Percentiles rank a stretch among this genome's conserved stretches.
These are phyloP conservation scores for Sylvia atricapilla DNA, from an alignment of 2,113 vertebrate genomes.

Conservation along the genomic window DNA sequence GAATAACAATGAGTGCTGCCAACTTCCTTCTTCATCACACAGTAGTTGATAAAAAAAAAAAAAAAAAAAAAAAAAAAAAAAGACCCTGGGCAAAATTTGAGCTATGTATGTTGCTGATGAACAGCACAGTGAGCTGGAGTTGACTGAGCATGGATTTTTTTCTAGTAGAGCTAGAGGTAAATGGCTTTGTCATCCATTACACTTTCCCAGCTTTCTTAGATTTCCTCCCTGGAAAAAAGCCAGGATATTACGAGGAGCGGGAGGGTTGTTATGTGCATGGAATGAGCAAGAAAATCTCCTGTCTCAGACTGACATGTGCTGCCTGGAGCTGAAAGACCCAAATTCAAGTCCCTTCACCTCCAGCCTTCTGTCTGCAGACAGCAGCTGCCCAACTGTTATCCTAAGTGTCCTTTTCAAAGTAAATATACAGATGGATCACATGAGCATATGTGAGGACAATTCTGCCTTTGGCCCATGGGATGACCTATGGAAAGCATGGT, in stretches of 20 bases:
- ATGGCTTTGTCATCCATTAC: conserved; percentile 38
- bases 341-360: neutral
- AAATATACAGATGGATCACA: neutral
- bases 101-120: neutral
- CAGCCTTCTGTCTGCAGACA: neutral
- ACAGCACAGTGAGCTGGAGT: neutral
- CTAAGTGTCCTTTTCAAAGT: neutral
- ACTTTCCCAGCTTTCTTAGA: conserved; percentile 38
- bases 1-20: neutral
- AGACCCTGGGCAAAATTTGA: neutral
- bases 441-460: accelerated
- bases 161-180: conserved; percentile 22
- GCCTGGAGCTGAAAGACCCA: neutral
- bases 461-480: neutral
- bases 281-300: conserved; percentile 32
- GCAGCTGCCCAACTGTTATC: neutral
- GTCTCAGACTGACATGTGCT: neutral
- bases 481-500: neutral
- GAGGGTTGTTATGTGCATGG: neutral
- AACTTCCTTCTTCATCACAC: neutral
- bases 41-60: neutral
- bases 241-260: accelerated
- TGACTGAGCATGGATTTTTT: conserved; percentile 31
- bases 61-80: neutral
- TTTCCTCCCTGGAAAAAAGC: conserved; percentile 32